Base-by-base conservation (phyloP, 2,888 invertebrate species). In the Cybosia mesomella region DNA sequence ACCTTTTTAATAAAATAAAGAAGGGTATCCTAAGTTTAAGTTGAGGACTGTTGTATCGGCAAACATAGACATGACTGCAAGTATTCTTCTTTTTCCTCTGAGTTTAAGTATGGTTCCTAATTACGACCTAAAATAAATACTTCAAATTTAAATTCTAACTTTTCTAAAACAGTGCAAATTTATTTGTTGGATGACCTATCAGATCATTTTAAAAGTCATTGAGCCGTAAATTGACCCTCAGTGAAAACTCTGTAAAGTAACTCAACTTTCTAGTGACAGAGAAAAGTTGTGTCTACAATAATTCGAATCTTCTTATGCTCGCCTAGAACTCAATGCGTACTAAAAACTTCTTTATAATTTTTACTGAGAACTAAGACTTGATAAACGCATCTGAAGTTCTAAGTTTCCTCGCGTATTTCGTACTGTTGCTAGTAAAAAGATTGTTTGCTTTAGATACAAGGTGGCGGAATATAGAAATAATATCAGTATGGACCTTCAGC, bases 241-340 rank as follows among this genome's bases (percentile, higher is more conserved):
- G 15, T 8, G 28, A 55, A 55, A 55, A 55, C 43, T n/a, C 28
- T 55, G 28, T 28, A 55, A 28, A 55, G 24, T 55, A 11, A 22
- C 55, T 24, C 24, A 55, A 55, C 55, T 55, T 55, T 55, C 55
- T 55, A 55, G 18, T 28, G 24, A 11, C 24, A 24, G 22, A 36
- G 63, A 58, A 57, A 63, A 58, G 53, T 58, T 24, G 58, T 54
- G 3, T 49, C 9, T 49, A 34, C 58, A 58, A 63, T 36, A n/a
- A 21, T 13, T 58, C 36, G 22, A 8, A 18, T 10, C 34, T 65
- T 21, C n/a, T 36, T 21, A 28, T 66, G 43, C 28, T 58, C 32
- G 22, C 62, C 18, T 53, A 67, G 62, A 34, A 49, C 58, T 53
- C 63, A 67, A 67, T 63, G 63, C 32, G 54, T 63, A 24, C 58